These are phyloP conservation scores for Laticauda colubrina DNA, from an alignment of 2,113 vertebrate genomes.

Conservation along the genomic window DNA sequence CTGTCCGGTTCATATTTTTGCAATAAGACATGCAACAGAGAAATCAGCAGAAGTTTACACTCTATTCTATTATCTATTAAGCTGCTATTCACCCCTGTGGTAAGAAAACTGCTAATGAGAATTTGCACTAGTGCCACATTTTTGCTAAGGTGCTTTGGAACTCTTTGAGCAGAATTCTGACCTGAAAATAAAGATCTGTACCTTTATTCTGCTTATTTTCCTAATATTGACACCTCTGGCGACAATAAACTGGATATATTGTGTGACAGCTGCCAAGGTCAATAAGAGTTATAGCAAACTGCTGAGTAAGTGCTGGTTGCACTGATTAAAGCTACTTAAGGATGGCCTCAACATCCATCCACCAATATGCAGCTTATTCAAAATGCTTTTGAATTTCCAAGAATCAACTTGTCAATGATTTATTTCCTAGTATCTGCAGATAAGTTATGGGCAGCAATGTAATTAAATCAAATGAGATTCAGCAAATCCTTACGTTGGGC, in stretches of 20 bases:
- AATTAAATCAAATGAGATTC: slow-evolving; percentile 47
- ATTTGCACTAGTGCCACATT: not conserved
- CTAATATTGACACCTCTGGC: slow-evolving; percentile 62
- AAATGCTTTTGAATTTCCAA: slow-evolving; percentile 49
- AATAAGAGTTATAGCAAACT: slow-evolving; percentile 68
- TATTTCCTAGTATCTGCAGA: slow-evolving; percentile 21
- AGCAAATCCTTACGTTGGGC: slow-evolving; percentile 16
- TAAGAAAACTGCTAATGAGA: not conserved
- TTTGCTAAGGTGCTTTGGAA: slow-evolving; percentile 55
- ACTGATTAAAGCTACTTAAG: slow-evolving; percentile 64
- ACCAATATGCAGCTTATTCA: slow-evolving; percentile 60
- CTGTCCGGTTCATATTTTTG: not conserved
- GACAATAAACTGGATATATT: slow-evolving; percentile 62
- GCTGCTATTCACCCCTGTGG: not conserved
- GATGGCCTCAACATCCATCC: slow-evolving; percentile 58
- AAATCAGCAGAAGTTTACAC: not conserved
- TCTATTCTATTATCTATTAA: not conserved
- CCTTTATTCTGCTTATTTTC: slow-evolving; percentile 50
- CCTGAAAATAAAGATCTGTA: slow-evolving; percentile 56
- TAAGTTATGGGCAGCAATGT: slow-evolving; percentile 29
- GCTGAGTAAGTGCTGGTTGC: slow-evolving; percentile 66
- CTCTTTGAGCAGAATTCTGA: slow-evolving; percentile 45
- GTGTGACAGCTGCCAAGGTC: slow-evolving; percentile 71
- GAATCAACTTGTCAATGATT: slow-evolving; percentile 46
- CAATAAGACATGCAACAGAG: not conserved